Conservation (phyloP, 2,113 vertebrate species). For the Pseudorhombus dupliciocellatus region DNA sequence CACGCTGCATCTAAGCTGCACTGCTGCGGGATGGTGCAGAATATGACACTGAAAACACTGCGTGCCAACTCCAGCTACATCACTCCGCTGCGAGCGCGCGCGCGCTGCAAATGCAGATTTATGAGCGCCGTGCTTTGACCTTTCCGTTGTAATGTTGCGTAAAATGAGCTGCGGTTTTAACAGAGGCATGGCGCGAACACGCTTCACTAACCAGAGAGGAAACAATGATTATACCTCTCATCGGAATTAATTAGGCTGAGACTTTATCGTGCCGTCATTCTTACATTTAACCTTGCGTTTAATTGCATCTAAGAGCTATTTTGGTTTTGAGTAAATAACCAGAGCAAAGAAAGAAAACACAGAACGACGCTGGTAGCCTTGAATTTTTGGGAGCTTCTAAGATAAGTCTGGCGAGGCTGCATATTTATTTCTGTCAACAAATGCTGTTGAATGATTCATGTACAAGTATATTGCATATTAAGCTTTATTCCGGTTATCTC, state of each 20-base stretch:
- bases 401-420: no score
- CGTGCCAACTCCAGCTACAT: conserved; percentile 14
- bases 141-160: conserved; percentile 61
- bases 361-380: no score
- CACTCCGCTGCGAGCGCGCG: conserved; percentile 8
- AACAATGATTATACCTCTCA: conserved; percentile 38
- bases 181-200: conserved; percentile 38
- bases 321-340: no score
- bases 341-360: no score
- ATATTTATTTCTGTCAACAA: no score
- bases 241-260: conserved; percentile 31
- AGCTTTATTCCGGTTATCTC: no score
- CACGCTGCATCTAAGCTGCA: background rate
- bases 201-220: conserved; percentile 34
- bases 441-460: no score
- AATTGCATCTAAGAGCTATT: conserved; percentile 9
- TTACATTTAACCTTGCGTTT: conserved; percentile 19
- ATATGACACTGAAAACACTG: conserved; percentile 34
- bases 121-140: conserved; percentile 50
- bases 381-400: no score
- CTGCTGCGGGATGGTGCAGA: conserved; percentile 24
- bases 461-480: no score
- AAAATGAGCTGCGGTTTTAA: conserved; percentile 65
- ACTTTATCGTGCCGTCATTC: conserved; percentile 4
- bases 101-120: conserved; percentile 39